A percentile compares a stretch with the other conserved stretches of the same genome.
Evolutionary conservation across 2,888 invertebrate species (phyloP).

Genomic region (Baccha elongata): DNA sequence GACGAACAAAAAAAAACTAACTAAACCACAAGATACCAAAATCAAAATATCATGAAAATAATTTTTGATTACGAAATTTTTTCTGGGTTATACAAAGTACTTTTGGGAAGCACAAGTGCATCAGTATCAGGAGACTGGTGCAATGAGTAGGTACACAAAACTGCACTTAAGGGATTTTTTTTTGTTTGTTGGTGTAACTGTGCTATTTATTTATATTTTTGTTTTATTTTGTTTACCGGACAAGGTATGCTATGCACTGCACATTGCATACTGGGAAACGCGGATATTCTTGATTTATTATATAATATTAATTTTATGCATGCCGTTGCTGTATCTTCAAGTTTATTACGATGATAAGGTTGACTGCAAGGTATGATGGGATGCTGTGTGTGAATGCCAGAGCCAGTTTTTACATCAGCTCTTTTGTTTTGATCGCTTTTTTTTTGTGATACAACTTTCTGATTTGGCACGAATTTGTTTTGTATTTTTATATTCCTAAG

Average conservation of each 20-base stretch:
- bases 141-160: constrained; percentile 63
- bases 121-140: constrained; percentile 51
- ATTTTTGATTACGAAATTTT: constrained; percentile 69
- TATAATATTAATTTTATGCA: constrained; percentile 70
- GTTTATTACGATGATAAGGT: constrained; percentile 67
- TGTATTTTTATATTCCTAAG: too few relatives aligned
- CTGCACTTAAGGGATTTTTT: constrained; percentile 69
- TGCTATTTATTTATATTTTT: constrained; percentile 18
- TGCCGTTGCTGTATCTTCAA: constrained; percentile 51
- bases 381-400: constrained; percentile 28
- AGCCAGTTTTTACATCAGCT: constrained; percentile 36
- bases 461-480: not conserved
- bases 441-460: constrained; percentile 18
- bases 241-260: constrained; percentile 40
- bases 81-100: constrained; percentile 61
- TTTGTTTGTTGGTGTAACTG: constrained; percentile 3
- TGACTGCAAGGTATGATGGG: constrained; percentile 27
- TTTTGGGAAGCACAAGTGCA: constrained; percentile 65
- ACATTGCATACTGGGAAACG: constrained; percentile 42
- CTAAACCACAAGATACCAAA: constrained; percentile 47
- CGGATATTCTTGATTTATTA: constrained; percentile 72
- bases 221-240: not conserved
- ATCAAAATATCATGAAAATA: constrained; percentile 67
- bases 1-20: constrained; percentile 21
- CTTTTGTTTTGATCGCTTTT: constrained; percentile 24